Evolutionary conservation across 2,888 invertebrate genomes (phyloP).

Genomic region (Pheosia tremula): DNA sequence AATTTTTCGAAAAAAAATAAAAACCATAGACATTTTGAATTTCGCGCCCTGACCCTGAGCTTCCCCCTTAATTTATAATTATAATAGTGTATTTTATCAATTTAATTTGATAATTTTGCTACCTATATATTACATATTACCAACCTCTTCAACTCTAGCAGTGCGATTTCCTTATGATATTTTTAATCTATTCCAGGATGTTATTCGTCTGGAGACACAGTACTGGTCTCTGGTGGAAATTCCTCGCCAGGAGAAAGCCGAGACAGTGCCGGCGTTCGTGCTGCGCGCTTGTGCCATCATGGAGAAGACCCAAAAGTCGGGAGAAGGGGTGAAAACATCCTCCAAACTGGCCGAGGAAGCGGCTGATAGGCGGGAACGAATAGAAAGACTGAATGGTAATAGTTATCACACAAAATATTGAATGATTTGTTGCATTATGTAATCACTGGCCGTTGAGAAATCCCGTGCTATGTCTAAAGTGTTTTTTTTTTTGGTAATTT

Average conservation of each 20-base stretch:
- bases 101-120: too few relatives aligned
- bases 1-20: too few relatives aligned
- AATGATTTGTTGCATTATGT: background rate
- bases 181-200: slow-evolving; percentile 86
- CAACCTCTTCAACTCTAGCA: too few relatives aligned
- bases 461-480: too few relatives aligned
- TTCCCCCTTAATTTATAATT: too few relatives aligned
- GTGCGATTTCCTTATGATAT: too few relatives aligned
- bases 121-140: too few relatives aligned
- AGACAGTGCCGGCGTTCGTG: slow-evolving; percentile 96
- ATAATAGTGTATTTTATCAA: too few relatives aligned
- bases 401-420: background rate
- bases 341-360: slow-evolving; percentile 94
- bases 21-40: too few relatives aligned
- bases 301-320: slow-evolving; percentile 96
- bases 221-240: slow-evolving; percentile 98
- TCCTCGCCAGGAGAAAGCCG: slow-evolving; percentile 96
- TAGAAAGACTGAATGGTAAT: slow-evolving; percentile 93
- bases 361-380: slow-evolving; percentile 91
- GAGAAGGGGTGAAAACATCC: slow-evolving; percentile 94
- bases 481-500: too few relatives aligned
- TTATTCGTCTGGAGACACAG: slow-evolving; percentile 95
- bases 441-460: background rate
- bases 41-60: too few relatives aligned
- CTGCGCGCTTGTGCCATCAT: slow-evolving; percentile 95